Evolutionary conservation across 2,797 vertebrate species (phyloP), one percentile per base, ranked within the genome.

Genomic region (Fratercula arctica): DNA sequence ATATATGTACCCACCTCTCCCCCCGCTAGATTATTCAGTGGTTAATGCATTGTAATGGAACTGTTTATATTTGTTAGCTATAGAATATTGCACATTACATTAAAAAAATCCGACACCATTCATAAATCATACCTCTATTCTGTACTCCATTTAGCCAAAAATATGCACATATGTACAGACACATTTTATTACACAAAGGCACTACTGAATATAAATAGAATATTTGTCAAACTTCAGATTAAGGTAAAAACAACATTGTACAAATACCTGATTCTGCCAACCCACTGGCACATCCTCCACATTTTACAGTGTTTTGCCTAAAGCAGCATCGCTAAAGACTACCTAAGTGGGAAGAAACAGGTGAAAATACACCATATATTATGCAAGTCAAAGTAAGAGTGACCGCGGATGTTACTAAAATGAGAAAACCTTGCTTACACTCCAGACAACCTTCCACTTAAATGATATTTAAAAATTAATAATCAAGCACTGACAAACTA

Each of bases 191-290:
- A 79, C 46, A 89, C 59, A 87, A 69, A 85, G 20, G 51, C 60
- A 45, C 24, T 70, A 50, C 50, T 80, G 84, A 89, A 86, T 82
- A 82, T 50, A 81, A 95, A 90, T 18, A 86, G 90, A 81, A 11
- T 50, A 76, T 94, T 90, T 89, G 75, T 74, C 80, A 94, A 87
- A 89, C 56, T 85, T 91, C 80, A 90, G 41, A 90, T 76, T 85
- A 88, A 73, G 5, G 10, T 77, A 66, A 90, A 90, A 72, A 46
- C 26, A 83, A 57, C 50, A 24, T 13, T 25, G 51, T 73, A 26
- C 51, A 85, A 89, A 60, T 51, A 82, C 10, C 45, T 77, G 70
- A 73, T 89, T 85, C 70, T 96, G 56, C 86, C 77, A 96, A 41
- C 48, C 26, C 35, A 67, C 72, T 75, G 64, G 53, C 75, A 80